Percentiles rank a stretch among this genome's conserved stretches.
phyloP scores from a whole-genome alignment of 2,113 vertebrate species.

The Pteropus alecto region DNA sequence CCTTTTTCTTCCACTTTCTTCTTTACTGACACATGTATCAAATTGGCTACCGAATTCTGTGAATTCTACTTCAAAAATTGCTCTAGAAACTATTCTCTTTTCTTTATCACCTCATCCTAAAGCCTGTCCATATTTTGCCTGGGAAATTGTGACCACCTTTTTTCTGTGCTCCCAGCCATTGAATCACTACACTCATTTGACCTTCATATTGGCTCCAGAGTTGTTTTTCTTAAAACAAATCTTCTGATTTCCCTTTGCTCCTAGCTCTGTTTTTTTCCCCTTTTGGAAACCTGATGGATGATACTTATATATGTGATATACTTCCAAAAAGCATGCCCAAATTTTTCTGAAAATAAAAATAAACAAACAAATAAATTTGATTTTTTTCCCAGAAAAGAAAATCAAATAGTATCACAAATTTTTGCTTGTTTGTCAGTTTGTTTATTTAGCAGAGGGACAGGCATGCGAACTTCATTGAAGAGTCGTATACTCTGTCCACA shows the following conservation, averaged over 20 bases:
- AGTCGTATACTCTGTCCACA: not conserved
- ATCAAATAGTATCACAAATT: not conserved
- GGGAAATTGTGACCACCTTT: not conserved
- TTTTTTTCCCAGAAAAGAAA: not conserved
- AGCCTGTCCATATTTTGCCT: not conserved
- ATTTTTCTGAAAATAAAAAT: conserved; percentile 3
- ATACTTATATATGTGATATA: not conserved
- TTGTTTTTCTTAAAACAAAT: not conserved
- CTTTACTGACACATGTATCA: not conserved
- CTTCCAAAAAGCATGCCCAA: not conserved
- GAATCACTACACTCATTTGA: not conserved
- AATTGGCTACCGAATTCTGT: not conserved
- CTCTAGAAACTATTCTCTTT: not conserved
- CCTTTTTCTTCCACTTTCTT: not conserved
- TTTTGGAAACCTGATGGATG: not conserved
- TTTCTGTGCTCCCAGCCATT: not conserved
- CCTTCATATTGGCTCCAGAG: not conserved
- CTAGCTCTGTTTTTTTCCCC: not conserved
- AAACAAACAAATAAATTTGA: not conserved
- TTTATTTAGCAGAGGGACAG: not conserved
- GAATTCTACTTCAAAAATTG: conserved; percentile 18
- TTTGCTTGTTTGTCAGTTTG: not conserved
- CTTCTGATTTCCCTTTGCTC: not conserved
- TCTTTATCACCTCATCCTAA: not conserved
- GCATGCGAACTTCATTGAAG: not conserved